These are phyloP conservation scores for Limnothrissa miodon DNA, from an alignment of 2,113 vertebrate genomes.

Conservation along the genomic window DNA sequence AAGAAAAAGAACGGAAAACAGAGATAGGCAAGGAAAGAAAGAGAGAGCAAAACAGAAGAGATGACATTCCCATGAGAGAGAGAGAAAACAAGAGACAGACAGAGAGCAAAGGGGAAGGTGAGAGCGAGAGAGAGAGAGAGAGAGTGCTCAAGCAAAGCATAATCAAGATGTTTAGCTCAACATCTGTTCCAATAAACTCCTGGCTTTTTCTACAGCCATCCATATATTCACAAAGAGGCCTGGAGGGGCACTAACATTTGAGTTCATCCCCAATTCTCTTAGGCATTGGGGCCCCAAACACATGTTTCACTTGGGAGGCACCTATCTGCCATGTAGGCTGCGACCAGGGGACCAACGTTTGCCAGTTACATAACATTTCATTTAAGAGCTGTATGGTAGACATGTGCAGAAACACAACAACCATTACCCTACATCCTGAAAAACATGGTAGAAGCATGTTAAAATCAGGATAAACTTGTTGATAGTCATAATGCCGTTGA, in stretches of 20 bases:
- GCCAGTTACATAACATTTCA: background rate
- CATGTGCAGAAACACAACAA: background rate
- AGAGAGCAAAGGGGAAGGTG: background rate
- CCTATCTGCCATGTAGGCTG: constrained; percentile 2
- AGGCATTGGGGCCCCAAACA: constrained; percentile 26
- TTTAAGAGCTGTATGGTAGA: background rate
- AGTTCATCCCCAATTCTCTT: constrained; percentile 69
- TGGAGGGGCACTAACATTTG: constrained; percentile 71
- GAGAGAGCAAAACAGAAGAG: background rate
- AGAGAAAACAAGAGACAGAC: background rate
- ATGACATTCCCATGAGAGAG: constrained; percentile 75
- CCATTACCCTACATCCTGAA: background rate
- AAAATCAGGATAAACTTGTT: background rate
- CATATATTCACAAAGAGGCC: constrained; percentile 93
- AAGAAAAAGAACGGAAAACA: constrained; percentile 59
- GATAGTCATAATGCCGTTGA: background rate
- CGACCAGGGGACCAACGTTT: background rate
- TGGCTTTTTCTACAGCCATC: constrained; percentile 78
- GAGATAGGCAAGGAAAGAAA: background rate
- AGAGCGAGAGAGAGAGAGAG: background rate
- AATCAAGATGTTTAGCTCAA: constrained; percentile 94
- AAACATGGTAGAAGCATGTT: background rate
- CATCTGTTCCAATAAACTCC: constrained; percentile 94
- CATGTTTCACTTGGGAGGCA: background rate
- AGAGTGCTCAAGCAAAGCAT: constrained; percentile 76